Base-by-base conservation (phyloP, 2,113 vertebrate species). In the Lepus europaeus region DNA sequence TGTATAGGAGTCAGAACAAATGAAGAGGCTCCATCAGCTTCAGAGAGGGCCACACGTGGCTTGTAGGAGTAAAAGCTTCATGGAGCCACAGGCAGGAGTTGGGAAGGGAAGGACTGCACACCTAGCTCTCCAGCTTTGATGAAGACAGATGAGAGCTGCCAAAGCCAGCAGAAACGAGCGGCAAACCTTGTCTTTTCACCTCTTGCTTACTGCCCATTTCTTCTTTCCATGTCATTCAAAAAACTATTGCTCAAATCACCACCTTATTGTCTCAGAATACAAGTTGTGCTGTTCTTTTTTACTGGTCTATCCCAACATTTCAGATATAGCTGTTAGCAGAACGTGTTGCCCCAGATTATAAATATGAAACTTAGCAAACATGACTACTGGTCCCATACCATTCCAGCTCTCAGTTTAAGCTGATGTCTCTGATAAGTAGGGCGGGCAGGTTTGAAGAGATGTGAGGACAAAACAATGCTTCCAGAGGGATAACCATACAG, bases 131-230 rank as follows among this genome's bases (percentile, higher is more conserved):
- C 7, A 51, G 53, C 74, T 94, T 49, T 22, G 23, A 59, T 63
- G 59, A 85, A 79, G 90, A 70, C 20, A 83, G 78, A 80, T 27
- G 91, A 97, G 94, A 88, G 2, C 90, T 87, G 49, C 83, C 16
- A 3, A 51, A 63, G 95, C 29, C 66, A 82, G 45, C 0, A 81
- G 11, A 72, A 49, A 16, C 13, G 16, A 16, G 25, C 39, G 20
- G 11, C 20, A 87, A 39, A 66, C 25, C 7, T 45, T 5, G 9
- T 10, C 20, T 45, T 20, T 31, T 36, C 20, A 16, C 14, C 51
- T 69, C 39, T 12, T 49, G 23, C 31, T 14, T 33, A 14, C 39
- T 20, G 17, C 4, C 9, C 9, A 10, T 13, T 33, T 61, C 23
- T 53, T n/a, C 8, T 82, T n/a, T 63, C 59, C 9, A 4, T 33